Base-by-base conservation (phyloP, 2,113 vertebrate genomes). In the Anoura caudifer region DNA sequence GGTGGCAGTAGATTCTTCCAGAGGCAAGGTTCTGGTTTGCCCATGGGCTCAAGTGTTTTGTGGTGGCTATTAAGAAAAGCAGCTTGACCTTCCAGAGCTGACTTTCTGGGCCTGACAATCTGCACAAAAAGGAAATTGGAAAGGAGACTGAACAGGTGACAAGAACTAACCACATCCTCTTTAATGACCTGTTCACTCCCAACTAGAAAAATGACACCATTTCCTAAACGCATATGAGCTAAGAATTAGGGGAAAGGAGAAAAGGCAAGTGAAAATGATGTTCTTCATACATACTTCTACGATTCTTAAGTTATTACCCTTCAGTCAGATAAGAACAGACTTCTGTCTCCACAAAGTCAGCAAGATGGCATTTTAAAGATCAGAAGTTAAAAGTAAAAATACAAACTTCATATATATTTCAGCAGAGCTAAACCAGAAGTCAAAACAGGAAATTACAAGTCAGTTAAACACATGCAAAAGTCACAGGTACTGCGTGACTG, bases 381-480 rank as follows among this genome's bases (percentile, higher is more conserved):
- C 12, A 79, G 24, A 94, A 90, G n/a, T 80, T 84, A 70, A 91
- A 89, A 77, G 47, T 31, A 33, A 67, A 97, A 95, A 47, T 31
- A 41, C 90, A 47, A 87, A 80, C 38, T 94, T 87, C 26, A 90
- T 7, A 52, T 79, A 59, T 80, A 94, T 69, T 91, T 90, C 84
- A 94, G 52, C 54, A 96, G 50, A 91, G 56, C 65, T 77, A 94
- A 96, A 54, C n/a, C 87, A 90, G 56, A 95, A 96, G 72, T 96
- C 77, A 96, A 96, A 97, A 95, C 86, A 93, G 95, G 93, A 97
- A 97, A 97, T 84, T 79, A 92, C 72, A 96, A 97, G 67, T 94
- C 90, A 96, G 90, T 3, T 45, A 59, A 95, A 96, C 72, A 77
- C 81, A 91, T 15, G 73, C 36, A 72, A 50, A 84, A 96, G 88